Conservation (phyloP, 1,140 invertebrate genomes). For the Drosophila pandora region DNA sequence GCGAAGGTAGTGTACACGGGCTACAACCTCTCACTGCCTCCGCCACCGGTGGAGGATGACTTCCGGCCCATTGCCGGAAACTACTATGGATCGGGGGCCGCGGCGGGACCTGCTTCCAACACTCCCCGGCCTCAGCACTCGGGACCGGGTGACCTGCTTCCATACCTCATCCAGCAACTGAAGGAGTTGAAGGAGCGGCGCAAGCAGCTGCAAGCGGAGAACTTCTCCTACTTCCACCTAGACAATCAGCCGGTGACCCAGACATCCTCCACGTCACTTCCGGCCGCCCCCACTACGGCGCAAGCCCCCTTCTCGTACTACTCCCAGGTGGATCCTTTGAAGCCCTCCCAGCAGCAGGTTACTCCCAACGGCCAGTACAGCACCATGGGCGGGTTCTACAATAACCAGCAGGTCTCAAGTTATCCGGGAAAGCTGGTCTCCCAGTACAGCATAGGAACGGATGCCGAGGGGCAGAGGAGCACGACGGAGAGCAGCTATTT, state of each 20-base stretch:
- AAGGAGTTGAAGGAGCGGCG: constrained; percentile 70
- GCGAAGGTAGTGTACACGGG: constrained; percentile 65
- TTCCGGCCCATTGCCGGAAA: constrained; percentile 73
- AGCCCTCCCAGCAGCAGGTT: constrained; percentile 42
- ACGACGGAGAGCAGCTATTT: constrained; percentile 82
- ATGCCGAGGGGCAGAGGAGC: constrained; percentile 12
- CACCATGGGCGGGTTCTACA: constrained; percentile 85
- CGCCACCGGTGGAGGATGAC: constrained; percentile 64
- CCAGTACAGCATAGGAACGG: constrained; percentile 66
- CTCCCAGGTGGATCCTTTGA: constrained; percentile 25
- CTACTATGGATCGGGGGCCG: constrained; percentile 53
- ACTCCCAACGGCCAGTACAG: constrained; percentile 84
- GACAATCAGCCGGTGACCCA: constrained; percentile 62
- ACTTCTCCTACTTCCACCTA: constrained; percentile 81
- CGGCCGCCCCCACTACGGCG: constrained; percentile 25
- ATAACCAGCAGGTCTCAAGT: constrained; percentile 61
- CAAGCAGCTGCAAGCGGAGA: constrained; percentile 73
- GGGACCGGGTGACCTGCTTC: constrained; percentile 51
- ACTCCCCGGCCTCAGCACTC: constrained; percentile 39
- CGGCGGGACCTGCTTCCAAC: constrained; percentile 12
- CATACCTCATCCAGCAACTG: constrained; percentile 71
- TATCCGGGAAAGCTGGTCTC: constrained; percentile 66
- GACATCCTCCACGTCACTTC: background rate
- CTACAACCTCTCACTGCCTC: constrained; percentile 73
- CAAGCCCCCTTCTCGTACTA: constrained; percentile 23